phyloP scores from a whole-genome alignment of 2,113 vertebrate genomes.

The Rhinichthys klamathensis region DNA sequence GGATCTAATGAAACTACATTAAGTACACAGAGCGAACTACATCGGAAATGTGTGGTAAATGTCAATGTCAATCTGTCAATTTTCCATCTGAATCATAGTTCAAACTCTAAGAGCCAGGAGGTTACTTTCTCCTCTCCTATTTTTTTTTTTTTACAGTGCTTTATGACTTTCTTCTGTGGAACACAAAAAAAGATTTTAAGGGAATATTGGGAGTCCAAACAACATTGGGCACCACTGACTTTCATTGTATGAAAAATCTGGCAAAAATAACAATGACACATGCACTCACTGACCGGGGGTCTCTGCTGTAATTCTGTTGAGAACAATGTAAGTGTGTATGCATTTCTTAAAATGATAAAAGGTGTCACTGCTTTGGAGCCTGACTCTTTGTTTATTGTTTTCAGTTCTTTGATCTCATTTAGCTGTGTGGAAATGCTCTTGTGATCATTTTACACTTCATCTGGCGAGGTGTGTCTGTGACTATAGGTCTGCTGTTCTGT shows the following conservation, averaged over 20 bases:
- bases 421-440: not conserved
- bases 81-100: not conserved
- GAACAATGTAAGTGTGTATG: conserved; percentile 8
- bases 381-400: conserved; percentile 32
- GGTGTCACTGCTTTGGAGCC: not conserved
- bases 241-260: not conserved
- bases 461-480: not conserved
- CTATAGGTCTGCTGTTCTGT: not conserved
- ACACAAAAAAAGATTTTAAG: not conserved
- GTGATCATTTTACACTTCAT: conserved; percentile 16
- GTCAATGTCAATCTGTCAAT: no score
- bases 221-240: not conserved
- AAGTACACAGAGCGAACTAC: not conserved
- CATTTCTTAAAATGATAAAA: conserved; percentile 1
- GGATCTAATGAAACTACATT: not conserved
- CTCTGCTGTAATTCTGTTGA: not conserved
- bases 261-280: not conserved
- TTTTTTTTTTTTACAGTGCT: not conserved
- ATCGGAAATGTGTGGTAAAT: not conserved
- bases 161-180: not conserved
- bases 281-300: not conserved
- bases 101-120: not conserved
- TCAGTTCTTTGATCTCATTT: conserved; percentile 2
- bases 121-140: not conserved
- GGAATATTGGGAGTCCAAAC: not conserved